Evolutionary conservation across 2,888 invertebrate genomes (phyloP).

Genomic region (Campopleginae sp.): DNA sequence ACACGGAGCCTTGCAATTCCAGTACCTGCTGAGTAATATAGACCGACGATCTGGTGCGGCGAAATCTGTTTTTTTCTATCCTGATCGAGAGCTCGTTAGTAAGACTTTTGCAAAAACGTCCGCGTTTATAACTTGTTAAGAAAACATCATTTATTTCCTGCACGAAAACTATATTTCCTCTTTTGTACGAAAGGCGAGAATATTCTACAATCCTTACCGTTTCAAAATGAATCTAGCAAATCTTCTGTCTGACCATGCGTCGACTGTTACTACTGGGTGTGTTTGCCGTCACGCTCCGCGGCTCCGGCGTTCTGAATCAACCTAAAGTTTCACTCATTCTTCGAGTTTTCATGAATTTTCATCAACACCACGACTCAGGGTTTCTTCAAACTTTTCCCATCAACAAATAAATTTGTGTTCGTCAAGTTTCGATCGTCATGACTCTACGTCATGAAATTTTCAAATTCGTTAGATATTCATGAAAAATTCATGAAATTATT

Average conservation of each 20-base stretch:
- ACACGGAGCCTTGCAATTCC: constrained; percentile 27
- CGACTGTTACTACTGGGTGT: constrained; percentile 14
- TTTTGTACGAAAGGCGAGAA: neutral
- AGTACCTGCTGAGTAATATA: neutral
- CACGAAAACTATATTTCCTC: neutral
- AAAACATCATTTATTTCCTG: neutral
- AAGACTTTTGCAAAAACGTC: neutral
- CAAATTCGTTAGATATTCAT: neutral
- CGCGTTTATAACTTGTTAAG: neutral
- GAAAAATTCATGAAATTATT: neutral
- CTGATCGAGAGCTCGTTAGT: constrained; percentile 9
- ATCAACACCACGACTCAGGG: neutral
- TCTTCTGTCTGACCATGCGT: constrained; percentile 18
- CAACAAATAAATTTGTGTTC: neutral
- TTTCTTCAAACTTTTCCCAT: neutral
- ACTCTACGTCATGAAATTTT: no score
- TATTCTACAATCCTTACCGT: neutral
- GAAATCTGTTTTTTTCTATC: neutral
- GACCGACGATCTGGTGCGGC: neutral
- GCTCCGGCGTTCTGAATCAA: neutral
- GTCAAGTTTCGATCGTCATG: neutral
- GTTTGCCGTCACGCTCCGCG: neutral
- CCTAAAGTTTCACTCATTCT: neutral
- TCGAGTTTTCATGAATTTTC: neutral
- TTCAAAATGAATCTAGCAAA: constrained; percentile 1